A percentile compares a stretch with the other conserved stretches of the same genome.
phyloP scores from a whole-genome alignment of 1,140 invertebrate species.

The Heliconius melpomene region DNA sequence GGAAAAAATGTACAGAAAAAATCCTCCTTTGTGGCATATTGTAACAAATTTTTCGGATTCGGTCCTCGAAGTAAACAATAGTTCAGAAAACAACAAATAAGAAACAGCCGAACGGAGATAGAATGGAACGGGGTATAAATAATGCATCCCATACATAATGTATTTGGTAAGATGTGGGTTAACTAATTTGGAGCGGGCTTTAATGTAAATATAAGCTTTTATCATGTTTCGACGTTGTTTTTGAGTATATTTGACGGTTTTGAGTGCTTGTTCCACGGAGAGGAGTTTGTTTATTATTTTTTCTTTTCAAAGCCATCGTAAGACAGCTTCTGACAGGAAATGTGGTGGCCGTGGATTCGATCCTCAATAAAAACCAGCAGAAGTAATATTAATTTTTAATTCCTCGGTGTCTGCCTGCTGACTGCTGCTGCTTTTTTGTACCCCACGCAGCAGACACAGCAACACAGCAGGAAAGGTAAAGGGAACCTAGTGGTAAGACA shows the following conservation, averaged over 20 bases:
- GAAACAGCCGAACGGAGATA: conserved; percentile 35
- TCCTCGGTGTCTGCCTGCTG: too few species aligned
- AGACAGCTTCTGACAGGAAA: too few species aligned
- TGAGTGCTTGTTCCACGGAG: background rate
- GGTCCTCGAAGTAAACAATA: conserved; percentile 33
- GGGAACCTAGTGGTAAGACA: too few species aligned
- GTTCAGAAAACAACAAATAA: conserved; percentile 39
- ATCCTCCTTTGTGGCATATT: conserved; percentile 11
- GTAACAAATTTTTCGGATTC: conserved; percentile 28
- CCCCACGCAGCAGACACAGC: too few species aligned
- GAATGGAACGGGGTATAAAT: conserved; percentile 46
- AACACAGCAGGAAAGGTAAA: too few species aligned
- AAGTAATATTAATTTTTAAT: too few species aligned
- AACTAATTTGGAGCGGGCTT: conserved; percentile 35
- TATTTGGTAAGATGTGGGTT: conserved; percentile 40
- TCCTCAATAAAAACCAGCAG: too few species aligned
- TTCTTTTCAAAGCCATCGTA: too few species aligned
- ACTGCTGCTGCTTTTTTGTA: too few species aligned
- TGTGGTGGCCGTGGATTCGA: too few species aligned
- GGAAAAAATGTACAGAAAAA: conserved; percentile 25
- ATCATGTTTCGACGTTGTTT: background rate
- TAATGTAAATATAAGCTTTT: conserved; percentile 14
- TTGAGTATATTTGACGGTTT: background rate
- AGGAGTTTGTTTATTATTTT: background rate
- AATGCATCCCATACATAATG: conserved; percentile 51